Evolutionary conservation across 2,113 vertebrate species (phyloP).

Genomic region (Phocoena sinus): DNA sequence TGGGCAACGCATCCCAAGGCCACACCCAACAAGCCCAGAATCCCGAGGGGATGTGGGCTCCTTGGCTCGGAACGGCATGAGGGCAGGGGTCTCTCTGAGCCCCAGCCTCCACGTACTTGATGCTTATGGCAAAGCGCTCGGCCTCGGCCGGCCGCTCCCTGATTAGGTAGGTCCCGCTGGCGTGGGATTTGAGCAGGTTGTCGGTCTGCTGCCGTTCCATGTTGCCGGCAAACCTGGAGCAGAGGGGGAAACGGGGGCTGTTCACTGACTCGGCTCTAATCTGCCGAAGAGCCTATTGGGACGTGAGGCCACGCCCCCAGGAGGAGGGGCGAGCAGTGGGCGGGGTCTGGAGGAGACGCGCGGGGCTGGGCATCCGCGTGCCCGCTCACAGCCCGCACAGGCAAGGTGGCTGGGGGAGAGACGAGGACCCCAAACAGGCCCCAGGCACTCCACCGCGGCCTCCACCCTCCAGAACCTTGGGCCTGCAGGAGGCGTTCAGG

Average conservation of each 20-base stretch:
- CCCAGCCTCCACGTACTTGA: conserved; percentile 86
- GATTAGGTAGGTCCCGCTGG: conserved; percentile 96
- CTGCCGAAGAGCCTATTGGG: accelerated
- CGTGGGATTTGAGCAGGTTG: conserved; percentile 93
- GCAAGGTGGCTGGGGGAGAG: background rate
- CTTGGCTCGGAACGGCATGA: accelerated
- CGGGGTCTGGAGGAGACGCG: background rate
- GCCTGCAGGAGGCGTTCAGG: background rate
- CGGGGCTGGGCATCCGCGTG: background rate
- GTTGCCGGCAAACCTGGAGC: conserved; percentile 94
- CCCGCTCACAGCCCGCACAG: background rate
- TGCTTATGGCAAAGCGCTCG: conserved; percentile 97
- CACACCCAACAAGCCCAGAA: background rate
- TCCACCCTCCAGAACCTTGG: background rate
- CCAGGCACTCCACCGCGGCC: accelerated
- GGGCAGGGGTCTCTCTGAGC: accelerated
- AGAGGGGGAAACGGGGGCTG: background rate
- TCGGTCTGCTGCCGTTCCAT: conserved; percentile 97
- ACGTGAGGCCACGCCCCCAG: background rate
- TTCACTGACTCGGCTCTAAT: accelerated
- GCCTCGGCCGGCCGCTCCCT: conserved; percentile 95
- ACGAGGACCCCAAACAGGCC: accelerated
- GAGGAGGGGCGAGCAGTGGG: background rate
- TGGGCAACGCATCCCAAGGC: accelerated
- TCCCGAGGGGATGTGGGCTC: accelerated